phyloP scores from a whole-genome alignment of 2,888 invertebrate genomes.

The Tetanocera ferruginea region DNA sequence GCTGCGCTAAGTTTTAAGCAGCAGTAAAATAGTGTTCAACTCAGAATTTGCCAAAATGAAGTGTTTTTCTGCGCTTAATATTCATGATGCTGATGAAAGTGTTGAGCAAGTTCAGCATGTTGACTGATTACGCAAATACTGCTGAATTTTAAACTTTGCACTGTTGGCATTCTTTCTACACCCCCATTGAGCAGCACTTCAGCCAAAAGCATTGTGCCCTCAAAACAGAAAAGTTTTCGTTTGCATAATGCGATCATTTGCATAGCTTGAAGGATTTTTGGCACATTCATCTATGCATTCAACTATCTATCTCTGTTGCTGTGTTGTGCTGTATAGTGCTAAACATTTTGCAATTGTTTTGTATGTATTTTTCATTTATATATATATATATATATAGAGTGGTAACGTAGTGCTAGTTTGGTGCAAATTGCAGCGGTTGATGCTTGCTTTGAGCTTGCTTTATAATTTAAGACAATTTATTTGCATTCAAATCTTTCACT shows the following conservation, averaged over 20 bases:
- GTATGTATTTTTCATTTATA: not conserved
- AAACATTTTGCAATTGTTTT: not conserved
- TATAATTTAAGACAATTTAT: too few species aligned
- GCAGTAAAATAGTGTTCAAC: too few species aligned
- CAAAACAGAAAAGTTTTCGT: constrained; percentile 2
- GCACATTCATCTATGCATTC: not conserved
- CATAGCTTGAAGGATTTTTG: not conserved
- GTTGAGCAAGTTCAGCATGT: not conserved
- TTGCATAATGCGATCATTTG: constrained; percentile 27
- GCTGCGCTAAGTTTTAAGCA: too few species aligned
- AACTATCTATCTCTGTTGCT: not conserved
- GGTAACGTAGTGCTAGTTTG: too few species aligned
- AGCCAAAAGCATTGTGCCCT: not conserved
- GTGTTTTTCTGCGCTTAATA: not conserved
- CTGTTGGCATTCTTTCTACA: not conserved
- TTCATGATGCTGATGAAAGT: not conserved
- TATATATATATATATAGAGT: too few species aligned
- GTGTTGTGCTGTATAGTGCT: not conserved
- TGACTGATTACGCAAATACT: constrained; percentile 3
- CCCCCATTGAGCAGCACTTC: too few species aligned
- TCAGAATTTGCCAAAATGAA: too few species aligned
- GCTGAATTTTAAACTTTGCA: not conserved
- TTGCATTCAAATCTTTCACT: too few species aligned
- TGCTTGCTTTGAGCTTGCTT: too few species aligned
- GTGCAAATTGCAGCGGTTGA: too few species aligned